Conservation (phyloP, 2,888 invertebrate species). For the Cybosia mesomella region DNA sequence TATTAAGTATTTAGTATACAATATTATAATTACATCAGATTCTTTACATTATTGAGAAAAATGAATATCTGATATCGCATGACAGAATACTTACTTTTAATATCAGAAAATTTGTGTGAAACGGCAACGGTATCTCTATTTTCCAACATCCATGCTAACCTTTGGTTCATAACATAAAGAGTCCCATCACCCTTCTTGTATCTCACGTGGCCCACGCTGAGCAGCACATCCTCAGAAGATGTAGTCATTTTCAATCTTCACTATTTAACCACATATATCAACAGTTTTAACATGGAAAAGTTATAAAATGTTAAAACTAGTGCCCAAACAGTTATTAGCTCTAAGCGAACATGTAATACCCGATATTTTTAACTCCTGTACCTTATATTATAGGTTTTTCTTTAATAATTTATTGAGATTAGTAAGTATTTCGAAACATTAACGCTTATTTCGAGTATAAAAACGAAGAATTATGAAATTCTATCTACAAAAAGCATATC, state of each 20-base stretch:
- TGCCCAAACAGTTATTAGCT: constrained; percentile 47
- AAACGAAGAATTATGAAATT: constrained; percentile 65
- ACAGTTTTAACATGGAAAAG: constrained; percentile 51
- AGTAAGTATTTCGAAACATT: constrained; percentile 33
- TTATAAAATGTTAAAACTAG: constrained; percentile 51
- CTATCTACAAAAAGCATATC: constrained; percentile 73
- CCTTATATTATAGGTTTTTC: constrained; percentile 19
- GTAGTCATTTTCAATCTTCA: constrained; percentile 89
- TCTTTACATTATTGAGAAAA: not conserved
- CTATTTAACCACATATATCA: constrained; percentile 34
- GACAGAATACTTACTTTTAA: constrained; percentile 92
- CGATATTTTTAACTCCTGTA: constrained; percentile 31
- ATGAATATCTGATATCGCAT: not conserved
- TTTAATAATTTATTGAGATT: constrained; percentile 29
- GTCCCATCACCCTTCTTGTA: constrained; percentile 99
- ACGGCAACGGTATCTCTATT: constrained; percentile 96
- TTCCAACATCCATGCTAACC: constrained; percentile 98
- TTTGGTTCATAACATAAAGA: constrained; percentile 97
- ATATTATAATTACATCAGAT: not conserved
- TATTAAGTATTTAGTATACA: not conserved
- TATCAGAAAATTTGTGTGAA: constrained; percentile 97
- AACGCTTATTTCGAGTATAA: constrained; percentile 54
- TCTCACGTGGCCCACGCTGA: constrained; percentile 96
- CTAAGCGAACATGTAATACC: constrained; percentile 38
- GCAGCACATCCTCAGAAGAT: constrained; percentile 97